Conservation (phyloP, 2,113 vertebrate genomes). For the Hippopotamus amphibius region DNA sequence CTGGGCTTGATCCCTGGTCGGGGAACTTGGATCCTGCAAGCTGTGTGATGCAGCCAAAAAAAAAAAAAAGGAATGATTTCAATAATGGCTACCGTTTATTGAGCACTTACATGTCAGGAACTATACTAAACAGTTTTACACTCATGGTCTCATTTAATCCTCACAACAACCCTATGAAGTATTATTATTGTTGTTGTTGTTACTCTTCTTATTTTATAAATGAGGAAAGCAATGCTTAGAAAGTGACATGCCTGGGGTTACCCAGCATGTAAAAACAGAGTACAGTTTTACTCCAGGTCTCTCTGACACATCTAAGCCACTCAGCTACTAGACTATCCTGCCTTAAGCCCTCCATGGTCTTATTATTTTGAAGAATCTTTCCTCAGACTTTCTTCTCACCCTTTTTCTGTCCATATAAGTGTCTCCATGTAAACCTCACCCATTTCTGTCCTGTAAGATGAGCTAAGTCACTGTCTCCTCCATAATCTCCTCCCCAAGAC, state of each 20-base stretch:
- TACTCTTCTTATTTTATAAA: background rate
- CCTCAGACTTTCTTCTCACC: background rate
- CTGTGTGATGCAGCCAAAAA: background rate
- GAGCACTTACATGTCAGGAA: background rate
- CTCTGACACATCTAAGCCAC: background rate
- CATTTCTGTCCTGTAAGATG: background rate
- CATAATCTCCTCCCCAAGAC: background rate
- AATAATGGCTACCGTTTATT: background rate
- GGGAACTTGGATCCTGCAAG: background rate
- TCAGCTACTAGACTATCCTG: background rate
- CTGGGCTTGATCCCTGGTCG: background rate
- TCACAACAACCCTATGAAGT: background rate
- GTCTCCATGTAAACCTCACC: background rate
- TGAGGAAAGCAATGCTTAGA: constrained; percentile 1
- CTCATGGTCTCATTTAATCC: background rate
- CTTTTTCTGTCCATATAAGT: background rate
- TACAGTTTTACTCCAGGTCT: background rate
- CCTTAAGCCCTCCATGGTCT: background rate
- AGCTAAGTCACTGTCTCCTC: background rate
- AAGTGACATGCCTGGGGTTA: background rate
- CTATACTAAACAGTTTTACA: background rate
- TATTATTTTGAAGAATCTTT: constrained; percentile 37
- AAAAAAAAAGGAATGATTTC: background rate
- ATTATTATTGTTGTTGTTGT: background rate
- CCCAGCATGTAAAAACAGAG: background rate